These are phyloP conservation scores for Chrysemys picta DNA, from an alignment of 2,113 vertebrate genomes.

Conservation along the genomic window DNA sequence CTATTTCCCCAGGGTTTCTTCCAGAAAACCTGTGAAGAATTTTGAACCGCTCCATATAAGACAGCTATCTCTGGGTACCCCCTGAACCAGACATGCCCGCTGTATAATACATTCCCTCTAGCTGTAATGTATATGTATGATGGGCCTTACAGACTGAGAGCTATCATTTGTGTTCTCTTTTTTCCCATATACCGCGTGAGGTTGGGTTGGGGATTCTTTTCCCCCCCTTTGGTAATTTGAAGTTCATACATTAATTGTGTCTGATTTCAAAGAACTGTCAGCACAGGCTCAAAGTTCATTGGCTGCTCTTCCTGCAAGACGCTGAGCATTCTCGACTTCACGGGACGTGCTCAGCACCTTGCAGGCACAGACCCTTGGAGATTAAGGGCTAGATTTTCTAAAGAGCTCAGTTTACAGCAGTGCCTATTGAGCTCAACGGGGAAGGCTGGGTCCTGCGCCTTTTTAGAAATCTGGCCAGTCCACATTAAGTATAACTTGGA, in stretches of 20 bases:
- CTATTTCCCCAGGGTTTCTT: conserved; percentile 30
- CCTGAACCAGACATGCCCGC: conserved; percentile 19
- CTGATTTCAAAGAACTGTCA: not conserved
- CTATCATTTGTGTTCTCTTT: conserved; percentile 2
- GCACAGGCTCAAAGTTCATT: not conserved
- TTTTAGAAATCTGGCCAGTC: not conserved
- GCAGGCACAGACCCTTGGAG: not conserved
- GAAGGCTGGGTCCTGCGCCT: not conserved
- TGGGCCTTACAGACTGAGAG: not conserved
- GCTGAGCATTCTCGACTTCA: not conserved
- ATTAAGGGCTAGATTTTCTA: not conserved
- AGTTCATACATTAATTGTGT: not conserved
- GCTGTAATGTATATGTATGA: conserved; percentile 7
- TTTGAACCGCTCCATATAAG: conserved; percentile 29
- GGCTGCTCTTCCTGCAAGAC: not conserved
- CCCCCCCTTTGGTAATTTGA: not conserved
- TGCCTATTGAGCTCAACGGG: not conserved
- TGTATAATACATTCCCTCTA: conserved; percentile 19
- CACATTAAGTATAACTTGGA: not conserved
- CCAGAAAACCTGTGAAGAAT: conserved; percentile 53
- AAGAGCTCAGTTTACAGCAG: not conserved
- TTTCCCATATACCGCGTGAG: not conserved
- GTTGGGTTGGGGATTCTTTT: not conserved
- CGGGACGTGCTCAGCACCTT: not conserved
- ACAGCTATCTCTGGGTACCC: conserved; percentile 20